Conservation (phyloP, 2,113 vertebrate species). For the Meleagris gallopavo region DNA sequence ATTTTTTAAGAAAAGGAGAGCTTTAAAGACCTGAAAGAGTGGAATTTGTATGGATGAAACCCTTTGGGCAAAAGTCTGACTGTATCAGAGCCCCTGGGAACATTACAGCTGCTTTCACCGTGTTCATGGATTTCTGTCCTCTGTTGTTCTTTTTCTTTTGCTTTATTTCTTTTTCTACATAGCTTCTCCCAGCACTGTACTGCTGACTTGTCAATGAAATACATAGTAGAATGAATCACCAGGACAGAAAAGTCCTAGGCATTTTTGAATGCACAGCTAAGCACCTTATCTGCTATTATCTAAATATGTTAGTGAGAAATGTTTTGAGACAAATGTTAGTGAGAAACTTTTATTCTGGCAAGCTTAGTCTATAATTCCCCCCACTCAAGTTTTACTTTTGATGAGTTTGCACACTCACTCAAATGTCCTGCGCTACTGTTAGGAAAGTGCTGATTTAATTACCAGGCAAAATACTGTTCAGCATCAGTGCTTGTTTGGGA, state of each 20-base stretch:
- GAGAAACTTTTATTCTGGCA: slow-evolving; percentile 26
- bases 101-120: not conserved
- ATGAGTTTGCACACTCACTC: slow-evolving; percentile 27
- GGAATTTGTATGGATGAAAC: not conserved
- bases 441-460: slow-evolving; percentile 39
- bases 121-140: not conserved
- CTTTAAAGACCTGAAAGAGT: not conserved
- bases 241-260: slow-evolving; percentile 41
- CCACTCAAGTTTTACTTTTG: slow-evolving; percentile 19
- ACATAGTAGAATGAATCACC: slow-evolving; percentile 46
- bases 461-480: slow-evolving; percentile 4
- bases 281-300: slow-evolving; percentile 53
- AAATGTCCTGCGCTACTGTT: not conserved
- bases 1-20: not conserved
- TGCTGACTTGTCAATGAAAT: slow-evolving; percentile 38
- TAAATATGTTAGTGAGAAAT: slow-evolving; percentile 67
- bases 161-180: not conserved
- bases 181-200: not conserved
- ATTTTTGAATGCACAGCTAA: slow-evolving; percentile 42
- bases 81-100: not conserved
- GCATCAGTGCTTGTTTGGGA: not conserved
- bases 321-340: slow-evolving; percentile 40
- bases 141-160: not conserved
- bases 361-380: slow-evolving; percentile 10
- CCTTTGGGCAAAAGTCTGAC: not conserved